These are phyloP conservation scores for Hipparchia sbordonii DNA, from an alignment of 2,888 invertebrate genomes.

Conservation along the genomic window DNA sequence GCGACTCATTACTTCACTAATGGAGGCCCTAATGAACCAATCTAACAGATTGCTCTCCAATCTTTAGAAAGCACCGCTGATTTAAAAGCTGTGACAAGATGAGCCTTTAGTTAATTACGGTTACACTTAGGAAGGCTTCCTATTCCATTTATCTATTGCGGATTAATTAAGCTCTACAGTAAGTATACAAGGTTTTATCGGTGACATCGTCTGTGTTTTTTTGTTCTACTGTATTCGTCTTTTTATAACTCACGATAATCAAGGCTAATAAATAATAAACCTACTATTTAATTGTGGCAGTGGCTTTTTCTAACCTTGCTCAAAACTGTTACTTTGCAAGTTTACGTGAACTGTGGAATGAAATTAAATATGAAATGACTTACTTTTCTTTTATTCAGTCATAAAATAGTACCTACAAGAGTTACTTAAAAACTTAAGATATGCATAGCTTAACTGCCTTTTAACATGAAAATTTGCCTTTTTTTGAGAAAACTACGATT, in stretches of 20 bases:
- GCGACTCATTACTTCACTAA: slow-evolving; percentile 81
- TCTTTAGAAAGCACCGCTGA: slow-evolving; percentile 75
- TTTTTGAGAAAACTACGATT: too few species aligned
- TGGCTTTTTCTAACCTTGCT: too few species aligned
- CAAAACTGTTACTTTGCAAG: too few species aligned
- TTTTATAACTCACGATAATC: neutral
- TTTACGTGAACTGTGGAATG: too few species aligned
- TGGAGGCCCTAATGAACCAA: slow-evolving; percentile 81
- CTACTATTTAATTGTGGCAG: too few species aligned
- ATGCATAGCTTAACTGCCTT: too few species aligned
- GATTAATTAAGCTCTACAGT: slow-evolving; percentile 10
- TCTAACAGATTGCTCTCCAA: slow-evolving; percentile 82
- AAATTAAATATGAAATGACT: too few species aligned
- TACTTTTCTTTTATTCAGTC: too few species aligned
- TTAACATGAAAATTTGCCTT: too few species aligned
- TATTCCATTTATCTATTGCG: slow-evolving; percentile 21
- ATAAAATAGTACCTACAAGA: too few species aligned
- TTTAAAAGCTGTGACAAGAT: slow-evolving; percentile 70
- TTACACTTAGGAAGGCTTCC: slow-evolving; percentile 29
- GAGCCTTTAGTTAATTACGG: slow-evolving; percentile 66
- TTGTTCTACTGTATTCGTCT: neutral
- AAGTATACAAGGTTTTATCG: neutral
- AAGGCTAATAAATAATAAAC: too few species aligned
- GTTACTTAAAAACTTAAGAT: too few species aligned
- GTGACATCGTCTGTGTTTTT: neutral